A percentile compares a stretch with the other conserved stretches of the same genome.
These are phyloP conservation scores for Mimas tiliae DNA, from an alignment of 2,888 invertebrate genomes.

Conservation along the genomic window DNA sequence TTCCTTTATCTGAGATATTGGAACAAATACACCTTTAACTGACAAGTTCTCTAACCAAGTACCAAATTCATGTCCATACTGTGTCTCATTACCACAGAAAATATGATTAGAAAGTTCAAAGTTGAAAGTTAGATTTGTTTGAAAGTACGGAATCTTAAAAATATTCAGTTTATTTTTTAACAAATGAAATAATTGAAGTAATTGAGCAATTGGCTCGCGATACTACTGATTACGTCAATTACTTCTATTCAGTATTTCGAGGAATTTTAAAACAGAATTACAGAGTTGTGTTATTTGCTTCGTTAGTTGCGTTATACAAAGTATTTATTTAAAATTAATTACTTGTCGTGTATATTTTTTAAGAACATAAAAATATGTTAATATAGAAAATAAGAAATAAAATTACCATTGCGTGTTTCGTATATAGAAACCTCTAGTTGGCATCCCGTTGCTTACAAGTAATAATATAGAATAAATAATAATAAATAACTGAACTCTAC, in stretches of 20 bases:
- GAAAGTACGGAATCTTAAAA: neutral
- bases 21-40: too few relatives aligned
- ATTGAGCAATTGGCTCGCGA: neutral
- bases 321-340: neutral
- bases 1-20: too few relatives aligned
- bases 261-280: neutral
- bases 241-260: neutral
- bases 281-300: neutral
- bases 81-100: too few relatives aligned
- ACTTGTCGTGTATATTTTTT: neutral
- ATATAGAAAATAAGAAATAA: constrained; percentile 3
- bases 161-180: neutral
- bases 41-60: too few relatives aligned
- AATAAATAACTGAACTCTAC: neutral
- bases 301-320: neutral
- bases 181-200: neutral
- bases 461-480: neutral
- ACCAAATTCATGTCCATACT: too few relatives aligned
- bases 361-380: neutral
- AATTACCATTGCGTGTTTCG: neutral
- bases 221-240: neutral
- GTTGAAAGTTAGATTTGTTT: too few relatives aligned
- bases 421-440: neutral
- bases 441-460: constrained; percentile 6
- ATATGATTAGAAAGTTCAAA: too few relatives aligned